Conservation (phyloP, 2,113 vertebrate genomes). For the Aphyosemion australe region DNA sequence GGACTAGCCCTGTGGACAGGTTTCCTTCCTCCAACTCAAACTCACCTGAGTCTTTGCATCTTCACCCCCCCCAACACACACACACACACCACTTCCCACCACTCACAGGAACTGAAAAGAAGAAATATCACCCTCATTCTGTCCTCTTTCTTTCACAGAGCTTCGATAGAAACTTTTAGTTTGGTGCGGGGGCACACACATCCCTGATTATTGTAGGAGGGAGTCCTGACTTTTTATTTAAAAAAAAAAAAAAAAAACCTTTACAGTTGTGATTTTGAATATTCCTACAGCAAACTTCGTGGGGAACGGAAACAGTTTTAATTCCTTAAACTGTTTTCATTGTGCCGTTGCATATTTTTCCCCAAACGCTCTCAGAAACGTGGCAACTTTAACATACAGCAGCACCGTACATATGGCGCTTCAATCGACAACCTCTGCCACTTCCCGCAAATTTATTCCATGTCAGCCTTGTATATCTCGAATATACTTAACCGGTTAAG, state of each 20-base stretch:
- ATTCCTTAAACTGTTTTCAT: slow-evolving; percentile 57
- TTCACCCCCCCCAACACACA: slow-evolving; percentile 13
- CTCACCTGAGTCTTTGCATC: slow-evolving; percentile 55
- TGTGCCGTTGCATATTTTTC: slow-evolving; percentile 47
- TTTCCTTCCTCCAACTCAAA: slow-evolving; percentile 11
- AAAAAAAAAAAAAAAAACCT: slow-evolving; percentile 49
- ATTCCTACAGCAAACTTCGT: slow-evolving; percentile 43
- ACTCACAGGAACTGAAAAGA: slow-evolving; percentile 30
- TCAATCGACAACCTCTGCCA: slow-evolving; percentile 48
- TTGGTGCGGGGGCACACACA: slow-evolving; percentile 50
- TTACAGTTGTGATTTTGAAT: slow-evolving; percentile 43
- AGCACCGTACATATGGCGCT: slow-evolving; percentile 71
- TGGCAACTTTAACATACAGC: slow-evolving; percentile 49
- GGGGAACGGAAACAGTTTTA: slow-evolving; percentile 40
- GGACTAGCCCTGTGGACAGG: slow-evolving; percentile 58
- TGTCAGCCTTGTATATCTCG: slow-evolving; percentile 58
- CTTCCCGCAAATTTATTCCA: slow-evolving; percentile 65
- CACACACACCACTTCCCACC: too few species aligned
- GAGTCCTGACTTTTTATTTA: slow-evolving; percentile 49
- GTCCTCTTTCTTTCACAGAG: slow-evolving; percentile 14
- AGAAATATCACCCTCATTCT: slow-evolving; percentile 29
- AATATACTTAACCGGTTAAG: slow-evolving; percentile 66
- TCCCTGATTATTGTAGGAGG: slow-evolving; percentile 59
- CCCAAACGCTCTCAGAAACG: slow-evolving; percentile 34
- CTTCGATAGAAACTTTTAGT: slow-evolving; percentile 61